Evolutionary conservation across 2,888 invertebrate species (phyloP).

Genomic region (Opisthograptis luteolata): DNA sequence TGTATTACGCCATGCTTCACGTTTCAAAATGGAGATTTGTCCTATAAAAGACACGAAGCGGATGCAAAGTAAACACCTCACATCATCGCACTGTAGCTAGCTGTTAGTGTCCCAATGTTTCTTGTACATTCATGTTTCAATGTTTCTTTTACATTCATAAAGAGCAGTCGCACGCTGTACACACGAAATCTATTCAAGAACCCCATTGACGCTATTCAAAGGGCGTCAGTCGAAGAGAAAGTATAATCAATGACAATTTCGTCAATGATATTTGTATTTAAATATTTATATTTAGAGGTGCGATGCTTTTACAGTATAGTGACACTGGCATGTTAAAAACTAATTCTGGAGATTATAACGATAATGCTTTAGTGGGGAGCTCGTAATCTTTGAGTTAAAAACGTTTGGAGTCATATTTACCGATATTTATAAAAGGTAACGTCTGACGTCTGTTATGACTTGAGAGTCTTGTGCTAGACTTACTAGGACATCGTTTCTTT

Average conservation of each 20-base stretch:
- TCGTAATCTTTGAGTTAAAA: conserved; percentile 21
- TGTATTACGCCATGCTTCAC: not conserved
- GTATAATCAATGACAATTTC: conserved; percentile 56
- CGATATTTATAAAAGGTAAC: not conserved
- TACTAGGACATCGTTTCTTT: too few species aligned
- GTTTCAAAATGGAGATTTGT: conserved; percentile 7
- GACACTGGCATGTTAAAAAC: conserved; percentile 32
- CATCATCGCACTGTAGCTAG: not conserved
- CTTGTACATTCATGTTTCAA: conserved; percentile 16
- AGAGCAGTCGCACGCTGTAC: conserved; percentile 24
- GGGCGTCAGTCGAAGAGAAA: conserved; percentile 56
- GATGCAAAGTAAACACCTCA: conserved; percentile 5
- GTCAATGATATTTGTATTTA: conserved; percentile 50
- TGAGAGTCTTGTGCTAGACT: too few species aligned
- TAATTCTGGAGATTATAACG: conserved; percentile 31
- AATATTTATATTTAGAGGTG: conserved; percentile 49
- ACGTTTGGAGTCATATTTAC: not conserved
- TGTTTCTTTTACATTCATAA: conserved; percentile 20
- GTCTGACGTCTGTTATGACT: too few species aligned
- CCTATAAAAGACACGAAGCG: conserved; percentile 12
- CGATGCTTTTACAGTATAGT: conserved; percentile 39
- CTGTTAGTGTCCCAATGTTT: too few species aligned
- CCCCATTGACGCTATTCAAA: conserved; percentile 51
- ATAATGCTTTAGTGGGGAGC: conserved; percentile 28
- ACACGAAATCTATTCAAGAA: conserved; percentile 47